Evolutionary conservation across 2,113 vertebrate species (phyloP).

Genomic region (Terrapene triunguis): DNA sequence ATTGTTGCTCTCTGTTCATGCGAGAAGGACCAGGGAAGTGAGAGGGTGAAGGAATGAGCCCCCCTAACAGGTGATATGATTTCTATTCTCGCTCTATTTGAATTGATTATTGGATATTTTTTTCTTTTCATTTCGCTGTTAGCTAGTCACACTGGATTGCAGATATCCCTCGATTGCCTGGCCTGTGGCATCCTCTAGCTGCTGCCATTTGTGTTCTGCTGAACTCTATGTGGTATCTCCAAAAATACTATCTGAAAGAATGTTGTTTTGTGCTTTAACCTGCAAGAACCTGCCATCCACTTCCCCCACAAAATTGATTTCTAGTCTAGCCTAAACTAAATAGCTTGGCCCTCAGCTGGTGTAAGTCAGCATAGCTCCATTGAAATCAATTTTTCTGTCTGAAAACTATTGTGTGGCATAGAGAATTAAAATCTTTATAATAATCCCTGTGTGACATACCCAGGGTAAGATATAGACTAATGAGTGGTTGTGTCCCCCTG

Average conservation of each 20-base stretch:
- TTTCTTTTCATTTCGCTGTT: not conserved
- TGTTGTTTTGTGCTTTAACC: slow-evolving; percentile 13
- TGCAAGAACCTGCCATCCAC: slow-evolving; percentile 24
- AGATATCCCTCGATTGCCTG: not conserved
- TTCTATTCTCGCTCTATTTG: too few relatives aligned
- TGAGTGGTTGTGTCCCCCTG: not conserved
- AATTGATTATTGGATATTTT: not conserved
- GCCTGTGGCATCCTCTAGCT: not conserved
- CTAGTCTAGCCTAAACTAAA: not conserved
- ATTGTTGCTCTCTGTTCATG: too few relatives aligned
- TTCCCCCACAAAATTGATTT: slow-evolving; percentile 19
- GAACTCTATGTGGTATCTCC: slow-evolving; percentile 32
- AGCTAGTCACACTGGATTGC: slow-evolving; percentile 27
- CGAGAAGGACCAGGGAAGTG: too few relatives aligned
- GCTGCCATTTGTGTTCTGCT: not conserved
- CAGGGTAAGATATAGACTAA: not conserved
- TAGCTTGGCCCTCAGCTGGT: not conserved
- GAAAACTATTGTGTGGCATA: not conserved
- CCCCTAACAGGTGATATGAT: too few relatives aligned
- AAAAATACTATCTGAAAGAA: slow-evolving; percentile 45
- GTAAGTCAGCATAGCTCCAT: not conserved
- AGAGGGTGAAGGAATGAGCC: too few relatives aligned
- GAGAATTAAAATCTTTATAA: not conserved
- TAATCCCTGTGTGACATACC: not conserved
- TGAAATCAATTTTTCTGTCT: not conserved